These are phyloP conservation scores for Caenorhabditis sp. DNA, from an alignment of 2,888 invertebrate species.

Conservation along the genomic window DNA sequence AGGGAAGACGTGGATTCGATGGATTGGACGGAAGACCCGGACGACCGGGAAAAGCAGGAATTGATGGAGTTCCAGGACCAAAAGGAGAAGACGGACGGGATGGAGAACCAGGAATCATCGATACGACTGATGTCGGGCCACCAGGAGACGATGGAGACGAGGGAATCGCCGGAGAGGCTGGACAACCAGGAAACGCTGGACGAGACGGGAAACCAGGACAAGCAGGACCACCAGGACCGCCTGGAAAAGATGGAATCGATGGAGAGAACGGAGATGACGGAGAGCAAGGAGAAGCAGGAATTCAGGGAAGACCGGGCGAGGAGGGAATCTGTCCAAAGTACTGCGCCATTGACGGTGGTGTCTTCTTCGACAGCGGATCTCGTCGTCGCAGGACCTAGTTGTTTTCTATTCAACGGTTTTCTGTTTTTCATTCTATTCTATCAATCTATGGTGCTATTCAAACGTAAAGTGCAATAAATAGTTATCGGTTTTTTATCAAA, in stretches of 20 bases:
- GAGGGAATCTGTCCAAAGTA: constrained; percentile 68
- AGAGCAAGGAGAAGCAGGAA: constrained; percentile 61
- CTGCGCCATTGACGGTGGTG: constrained; percentile 67
- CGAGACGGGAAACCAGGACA: constrained; percentile 66
- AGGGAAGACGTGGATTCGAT: constrained; percentile 64
- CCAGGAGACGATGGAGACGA: constrained; percentile 64
- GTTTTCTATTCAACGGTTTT: not conserved
- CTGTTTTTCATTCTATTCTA: constrained; percentile 4
- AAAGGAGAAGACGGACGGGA: constrained; percentile 60
- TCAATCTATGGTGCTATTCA: constrained; percentile 30
- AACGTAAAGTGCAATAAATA: constrained; percentile 53
- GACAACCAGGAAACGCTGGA: constrained; percentile 64
- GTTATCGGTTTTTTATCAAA: constrained; percentile 54
- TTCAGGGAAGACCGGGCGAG: constrained; percentile 68
- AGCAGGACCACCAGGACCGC: constrained; percentile 64
- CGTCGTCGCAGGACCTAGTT: constrained; percentile 36
- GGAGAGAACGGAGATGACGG: constrained; percentile 63
- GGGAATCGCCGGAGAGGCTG: constrained; percentile 65
- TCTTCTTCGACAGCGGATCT: constrained; percentile 64
- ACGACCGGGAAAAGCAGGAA: constrained; percentile 66
- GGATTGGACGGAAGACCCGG: constrained; percentile 69
- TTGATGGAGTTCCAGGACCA: constrained; percentile 46
- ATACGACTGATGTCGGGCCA: constrained; percentile 50
- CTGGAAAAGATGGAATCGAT: constrained; percentile 65
- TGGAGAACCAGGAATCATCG: constrained; percentile 52